Evolutionary conservation across 2,113 vertebrate species (phyloP).

Genomic region (Ptilonorhynchus violaceus): DNA sequence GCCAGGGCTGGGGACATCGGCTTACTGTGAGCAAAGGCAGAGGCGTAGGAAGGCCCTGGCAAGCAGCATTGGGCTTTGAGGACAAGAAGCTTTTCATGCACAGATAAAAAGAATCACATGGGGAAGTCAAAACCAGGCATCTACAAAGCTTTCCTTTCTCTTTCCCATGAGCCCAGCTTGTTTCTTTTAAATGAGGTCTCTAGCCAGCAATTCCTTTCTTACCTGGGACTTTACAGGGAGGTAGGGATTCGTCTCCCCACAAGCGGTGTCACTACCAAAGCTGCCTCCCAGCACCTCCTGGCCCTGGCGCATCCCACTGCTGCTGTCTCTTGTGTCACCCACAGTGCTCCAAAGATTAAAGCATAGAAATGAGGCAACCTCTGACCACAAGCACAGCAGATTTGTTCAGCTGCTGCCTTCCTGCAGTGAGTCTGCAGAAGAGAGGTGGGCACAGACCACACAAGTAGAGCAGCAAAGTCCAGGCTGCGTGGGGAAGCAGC

Average conservation of each 20-base stretch:
- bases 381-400: neutral
- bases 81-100: neutral
- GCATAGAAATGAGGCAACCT: neutral
- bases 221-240: neutral
- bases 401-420: neutral
- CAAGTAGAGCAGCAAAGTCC: rapidly evolving
- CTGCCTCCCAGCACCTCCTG: neutral
- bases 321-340: neutral
- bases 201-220: neutral
- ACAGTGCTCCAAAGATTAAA: neutral
- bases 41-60: neutral
- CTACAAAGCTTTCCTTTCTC: neutral
- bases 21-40: neutral
- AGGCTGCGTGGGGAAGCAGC: rapidly evolving
- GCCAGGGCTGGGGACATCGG: rapidly evolving
- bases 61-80: neutral
- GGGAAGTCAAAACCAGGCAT: neutral
- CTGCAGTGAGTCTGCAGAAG: neutral
- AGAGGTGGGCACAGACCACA: rapidly evolving
- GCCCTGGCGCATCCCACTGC: neutral
- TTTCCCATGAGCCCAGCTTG: neutral
- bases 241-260: neutral
- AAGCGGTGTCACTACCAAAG: neutral
- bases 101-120: neutral
- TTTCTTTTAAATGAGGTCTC: neutral